Base-by-base conservation (phyloP, 2,113 vertebrate species). In the Hystrix brachyura region DNA sequence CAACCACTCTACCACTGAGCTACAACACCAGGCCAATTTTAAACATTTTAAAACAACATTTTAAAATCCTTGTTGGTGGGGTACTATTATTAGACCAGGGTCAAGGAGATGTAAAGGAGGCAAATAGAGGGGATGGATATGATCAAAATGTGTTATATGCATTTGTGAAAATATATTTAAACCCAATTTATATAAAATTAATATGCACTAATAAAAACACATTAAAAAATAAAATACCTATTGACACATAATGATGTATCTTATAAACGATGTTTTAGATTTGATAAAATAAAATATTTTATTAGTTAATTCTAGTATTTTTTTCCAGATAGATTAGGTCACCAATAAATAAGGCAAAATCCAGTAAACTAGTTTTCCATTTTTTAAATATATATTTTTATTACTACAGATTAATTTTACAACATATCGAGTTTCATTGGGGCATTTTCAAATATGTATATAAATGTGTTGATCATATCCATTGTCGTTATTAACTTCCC, bases 281-380 rank as follows among this genome's bases (percentile, higher is more conserved):
- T 67, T 96, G 84, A 86, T 86, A n/a, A 91, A 85, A 51, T 88
- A 83, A 5, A 17, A 23, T 23, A 53, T 67, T 92, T 94, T 88
- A 25, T 93, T 91, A 23, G 46, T 91, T 89, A 62, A 55, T 62
- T 53, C 59, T 92, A 64, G 53, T 55, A 13, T 84, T 7, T 82
- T 90, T 97, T 81, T 87, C n/a, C 17, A 83, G 65, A 34, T 78
- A 90, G 53, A 79, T 92, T 53, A 94, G 72, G 53, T 72, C 51
- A 62, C 34, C 14, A 51, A 48, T 59, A 55, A 53, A 62, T 89
- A 87, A 86, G 43, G 83, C 46, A 23, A 84, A 89, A 94, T 19
- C 8, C 29, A 91, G 57, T 82, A 91, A 94, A 48, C 9, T 90
- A 2, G 27, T 88, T 94, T 95, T 76, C 6, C 38, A 91, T 57